Conservation (phyloP, 2,888 invertebrate genomes). For the Macrosoma leucophasiata region DNA sequence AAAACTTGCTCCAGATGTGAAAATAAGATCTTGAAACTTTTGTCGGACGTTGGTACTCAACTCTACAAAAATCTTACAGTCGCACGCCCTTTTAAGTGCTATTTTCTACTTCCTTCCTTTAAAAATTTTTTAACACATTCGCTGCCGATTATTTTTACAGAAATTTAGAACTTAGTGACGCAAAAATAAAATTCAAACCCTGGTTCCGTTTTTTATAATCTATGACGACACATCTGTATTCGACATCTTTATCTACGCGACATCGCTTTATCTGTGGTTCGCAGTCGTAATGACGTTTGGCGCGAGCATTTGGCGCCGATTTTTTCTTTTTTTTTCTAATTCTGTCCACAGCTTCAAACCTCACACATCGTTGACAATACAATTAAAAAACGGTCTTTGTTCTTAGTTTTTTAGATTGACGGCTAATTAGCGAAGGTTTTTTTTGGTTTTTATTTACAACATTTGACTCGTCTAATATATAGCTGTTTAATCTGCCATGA, state of each 20-base stretch:
- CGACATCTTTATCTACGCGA: conserved; percentile 37
- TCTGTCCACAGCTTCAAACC: conserved; percentile 29
- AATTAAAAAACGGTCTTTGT: no score
- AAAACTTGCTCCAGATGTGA: no score
- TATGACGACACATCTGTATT: conserved; percentile 42
- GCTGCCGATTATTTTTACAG: no score
- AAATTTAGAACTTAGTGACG: conserved; percentile 8
- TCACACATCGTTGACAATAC: conserved; percentile 49
- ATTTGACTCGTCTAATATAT: no score
- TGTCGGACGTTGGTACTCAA: no score
- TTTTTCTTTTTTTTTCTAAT: conserved; percentile 32
- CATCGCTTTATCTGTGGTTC: conserved; percentile 44
- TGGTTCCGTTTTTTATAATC: conserved; percentile 13
- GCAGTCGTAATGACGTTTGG: conserved; percentile 47
- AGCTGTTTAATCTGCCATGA: no score
- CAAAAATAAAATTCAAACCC: conserved; percentile 8
- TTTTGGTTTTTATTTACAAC: no score
- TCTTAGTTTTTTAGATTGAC: no score
- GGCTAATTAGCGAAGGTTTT: no score
- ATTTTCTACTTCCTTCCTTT: conserved; percentile 34
- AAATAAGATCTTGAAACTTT: no score
- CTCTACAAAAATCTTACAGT: no score
- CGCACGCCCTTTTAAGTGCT: conserved; percentile 19
- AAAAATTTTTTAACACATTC: conserved; percentile 14
- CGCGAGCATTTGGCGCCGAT: conserved; percentile 55